Evolutionary conservation across 2,888 invertebrate species (phyloP), one percentile per base, ranked within the genome.

Genomic region (Noctuana brunneofusca): DNA sequence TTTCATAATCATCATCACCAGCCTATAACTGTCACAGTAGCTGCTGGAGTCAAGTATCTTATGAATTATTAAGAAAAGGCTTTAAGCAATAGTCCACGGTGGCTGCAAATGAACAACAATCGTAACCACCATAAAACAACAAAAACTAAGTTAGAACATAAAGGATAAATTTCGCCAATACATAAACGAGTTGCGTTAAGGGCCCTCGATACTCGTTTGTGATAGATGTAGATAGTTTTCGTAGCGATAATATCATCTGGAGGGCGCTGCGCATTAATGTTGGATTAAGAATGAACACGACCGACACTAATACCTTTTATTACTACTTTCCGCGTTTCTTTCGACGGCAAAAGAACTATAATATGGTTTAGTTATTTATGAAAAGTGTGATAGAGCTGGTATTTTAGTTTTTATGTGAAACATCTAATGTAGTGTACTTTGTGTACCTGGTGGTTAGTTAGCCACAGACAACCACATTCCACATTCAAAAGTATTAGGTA

Each of bases 261-360:
- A 49, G 41, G 24, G 6, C 50, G 5, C 35, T 50, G 16, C 35
- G 58, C 16, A 27, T 49, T 41, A 58, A 50, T 58, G 41, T 58
- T 38, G 50, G 38, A 58, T 49, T 38, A 35, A 55, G 24, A 55
- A 12, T 43, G 16, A 12, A 14, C 3, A 6, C n/a, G 22, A 12
- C 5, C 22, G 14, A 35, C 38, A 22, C 14, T 55, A 41, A 43
- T 43, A 43, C 41, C 41, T 55, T 55, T 43, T 55, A 55, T 43
- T 14, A 43, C 55, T 43, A 27, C 41, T 55, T 55, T 12, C 41
- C 0, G 24, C 9, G 11, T 14, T 43, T 41, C 3, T 55, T 41
- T 27, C 41, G 24, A 14, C 24, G 12, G 24, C 20, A 22, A n/a
- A 54, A 22, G 20, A 0, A 54, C 38, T 22, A 38, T n/a, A 35